phyloP scores from a whole-genome alignment of 1,140 invertebrate genomes.

The Hestina assimilis region DNA sequence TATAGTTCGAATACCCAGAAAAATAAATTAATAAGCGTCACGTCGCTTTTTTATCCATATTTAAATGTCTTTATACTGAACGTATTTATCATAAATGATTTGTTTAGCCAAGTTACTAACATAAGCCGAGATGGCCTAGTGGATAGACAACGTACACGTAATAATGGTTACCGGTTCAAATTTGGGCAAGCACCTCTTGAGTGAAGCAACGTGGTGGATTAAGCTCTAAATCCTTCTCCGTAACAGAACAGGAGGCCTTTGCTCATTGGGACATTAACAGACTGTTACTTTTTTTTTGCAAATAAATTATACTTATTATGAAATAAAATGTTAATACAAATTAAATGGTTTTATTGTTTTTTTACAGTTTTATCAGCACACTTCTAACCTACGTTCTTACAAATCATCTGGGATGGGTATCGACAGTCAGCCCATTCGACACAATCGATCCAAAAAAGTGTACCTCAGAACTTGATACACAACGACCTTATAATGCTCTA shows the following conservation, averaged over 20 bases:
- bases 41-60: too few species aligned
- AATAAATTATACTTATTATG: neutral
- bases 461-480: slow-evolving; percentile 26
- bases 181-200: neutral
- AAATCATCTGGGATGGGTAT: slow-evolving; percentile 94
- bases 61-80: too few species aligned
- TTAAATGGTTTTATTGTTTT: slow-evolving; percentile 8
- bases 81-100: too few species aligned
- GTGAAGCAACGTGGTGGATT: neutral
- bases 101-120: too few species aligned
- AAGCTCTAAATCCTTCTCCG: neutral
- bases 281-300: neutral
- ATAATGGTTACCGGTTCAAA: neutral
- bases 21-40: too few species aligned
- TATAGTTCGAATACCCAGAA: too few species aligned
- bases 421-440: slow-evolving; percentile 82
- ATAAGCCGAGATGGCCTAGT: too few species aligned
- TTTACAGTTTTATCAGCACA: slow-evolving; percentile 91
- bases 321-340: neutral
- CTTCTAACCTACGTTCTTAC: slow-evolving; percentile 92
- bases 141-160: too few species aligned
- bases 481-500: slow-evolving; percentile 85
- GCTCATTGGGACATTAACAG: too few species aligned
- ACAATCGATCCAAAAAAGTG: slow-evolving; percentile 36
- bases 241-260: too few species aligned